A percentile compares a stretch with the other conserved stretches of the same genome.
phyloP scores from a whole-genome alignment of 2,888 invertebrate species.

The Hypercompe scribonia region DNA sequence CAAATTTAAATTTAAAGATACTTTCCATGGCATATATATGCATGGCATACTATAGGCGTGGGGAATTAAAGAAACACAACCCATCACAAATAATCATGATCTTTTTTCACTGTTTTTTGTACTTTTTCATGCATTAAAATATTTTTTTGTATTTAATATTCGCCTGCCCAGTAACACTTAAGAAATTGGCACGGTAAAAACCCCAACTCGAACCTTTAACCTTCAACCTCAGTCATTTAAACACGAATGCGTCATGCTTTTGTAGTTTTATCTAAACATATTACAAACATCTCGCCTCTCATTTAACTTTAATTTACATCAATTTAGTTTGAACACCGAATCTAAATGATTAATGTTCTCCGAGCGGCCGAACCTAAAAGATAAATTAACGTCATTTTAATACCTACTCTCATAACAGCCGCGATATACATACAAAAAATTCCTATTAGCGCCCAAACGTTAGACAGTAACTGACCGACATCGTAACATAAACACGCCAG shows the following conservation, averaged over 20 bases:
- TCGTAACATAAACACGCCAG: constrained; percentile 64
- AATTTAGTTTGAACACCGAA: constrained; percentile 61
- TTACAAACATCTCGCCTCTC: constrained; percentile 23
- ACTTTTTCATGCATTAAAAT: no score
- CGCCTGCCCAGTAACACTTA: neutral
- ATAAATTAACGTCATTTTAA: constrained; percentile 78
- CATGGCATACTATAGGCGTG: neutral
- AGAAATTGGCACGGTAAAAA: neutral
- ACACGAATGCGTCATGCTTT: constrained; percentile 4
- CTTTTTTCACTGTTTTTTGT: neutral
- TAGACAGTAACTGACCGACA: constrained; percentile 71
- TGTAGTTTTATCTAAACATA: constrained; percentile 22
- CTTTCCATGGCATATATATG: no score
- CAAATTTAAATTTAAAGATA: neutral
- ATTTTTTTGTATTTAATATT: no score
- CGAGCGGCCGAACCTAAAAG: constrained; percentile 62
- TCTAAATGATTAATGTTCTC: constrained; percentile 67
- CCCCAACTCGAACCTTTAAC: neutral
- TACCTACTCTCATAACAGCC: constrained; percentile 68
- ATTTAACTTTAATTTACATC: constrained; percentile 49
- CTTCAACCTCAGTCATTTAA: neutral
- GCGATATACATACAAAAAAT: constrained; percentile 69
- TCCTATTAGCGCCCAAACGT: constrained; percentile 79
- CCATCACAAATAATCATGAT: neutral
- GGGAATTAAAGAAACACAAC: neutral